Percentiles rank a stretch among this genome's conserved stretches.
Conservation (phyloP, 2,113 vertebrate genomes). For the Microtus ochrogaster region DNA sequence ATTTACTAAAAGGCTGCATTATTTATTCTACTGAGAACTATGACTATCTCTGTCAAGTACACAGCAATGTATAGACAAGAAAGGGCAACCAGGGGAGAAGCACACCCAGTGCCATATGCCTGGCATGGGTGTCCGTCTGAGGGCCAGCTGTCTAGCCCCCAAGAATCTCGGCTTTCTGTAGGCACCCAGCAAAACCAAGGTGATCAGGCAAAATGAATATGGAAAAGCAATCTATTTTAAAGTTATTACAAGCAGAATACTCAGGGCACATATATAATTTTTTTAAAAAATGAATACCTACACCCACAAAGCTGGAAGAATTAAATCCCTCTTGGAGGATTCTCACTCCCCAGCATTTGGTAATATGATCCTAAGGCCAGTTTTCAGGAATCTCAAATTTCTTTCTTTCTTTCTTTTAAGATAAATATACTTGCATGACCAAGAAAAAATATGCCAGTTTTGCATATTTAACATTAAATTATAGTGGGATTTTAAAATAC, state of each 20-base stretch:
- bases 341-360: not conserved
- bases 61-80: not conserved
- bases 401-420: not conserved
- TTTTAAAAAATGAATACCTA: not conserved
- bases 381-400: not conserved
- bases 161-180: not conserved
- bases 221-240: not conserved
- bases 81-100: not conserved
- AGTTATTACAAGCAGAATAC: not conserved
- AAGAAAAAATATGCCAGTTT: constrained; percentile 22
- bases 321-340: not conserved
- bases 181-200: not conserved
- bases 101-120: not conserved
- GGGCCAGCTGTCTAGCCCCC: too few species aligned
- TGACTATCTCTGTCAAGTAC: not conserved
- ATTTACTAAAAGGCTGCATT: not conserved
- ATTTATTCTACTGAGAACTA: not conserved
- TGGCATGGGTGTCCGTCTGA: too few species aligned
- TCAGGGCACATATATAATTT: not conserved
- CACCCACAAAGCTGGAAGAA: not conserved
- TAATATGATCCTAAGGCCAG: not conserved
- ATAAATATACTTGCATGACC: not conserved
- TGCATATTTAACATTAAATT: not conserved
- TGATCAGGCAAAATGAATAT: not conserved
- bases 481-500: not conserved